phyloP scores from a whole-genome alignment of 1,140 invertebrate species.

The Trichomalopsis sarcophagae region DNA sequence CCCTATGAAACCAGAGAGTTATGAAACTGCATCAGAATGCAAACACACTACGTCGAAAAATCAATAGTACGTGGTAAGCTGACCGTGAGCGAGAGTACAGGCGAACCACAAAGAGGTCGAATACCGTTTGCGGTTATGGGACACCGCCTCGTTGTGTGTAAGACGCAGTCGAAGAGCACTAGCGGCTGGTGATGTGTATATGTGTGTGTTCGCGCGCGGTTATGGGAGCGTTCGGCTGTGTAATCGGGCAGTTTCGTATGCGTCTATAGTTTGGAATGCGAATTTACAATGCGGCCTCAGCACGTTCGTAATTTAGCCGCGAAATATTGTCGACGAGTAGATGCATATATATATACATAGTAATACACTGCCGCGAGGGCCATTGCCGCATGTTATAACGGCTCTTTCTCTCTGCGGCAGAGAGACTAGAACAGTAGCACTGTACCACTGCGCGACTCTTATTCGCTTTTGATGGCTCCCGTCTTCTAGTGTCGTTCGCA shows the following conservation, averaged over 20 bases:
- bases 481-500: not conserved
- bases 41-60: not conserved
- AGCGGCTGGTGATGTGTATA: not conserved
- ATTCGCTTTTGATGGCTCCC: not conserved
- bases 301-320: constrained; percentile 57
- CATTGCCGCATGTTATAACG: not conserved
- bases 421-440: no score
- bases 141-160: not conserved
- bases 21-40: not conserved
- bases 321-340: constrained; percentile 45
- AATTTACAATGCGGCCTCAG: constrained; percentile 59
- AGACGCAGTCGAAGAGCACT: not conserved
- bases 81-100: not conserved
- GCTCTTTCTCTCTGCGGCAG: constrained; percentile 3
- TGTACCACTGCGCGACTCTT: not conserved
- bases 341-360: not conserved
- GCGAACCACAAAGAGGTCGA: constrained; percentile 3
- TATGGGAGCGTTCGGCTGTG: not conserved
- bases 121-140: constrained; percentile 13
- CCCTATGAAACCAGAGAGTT: not conserved
- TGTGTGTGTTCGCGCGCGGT: not conserved
- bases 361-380: not conserved
- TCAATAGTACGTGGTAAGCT: not conserved
- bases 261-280: constrained; percentile 53
- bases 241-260: constrained; percentile 17